Percentiles rank a stretch among this genome's conserved stretches.
Conservation (phyloP, 23 tunicate genomes). For the Botrylloides violaceus region DNA sequence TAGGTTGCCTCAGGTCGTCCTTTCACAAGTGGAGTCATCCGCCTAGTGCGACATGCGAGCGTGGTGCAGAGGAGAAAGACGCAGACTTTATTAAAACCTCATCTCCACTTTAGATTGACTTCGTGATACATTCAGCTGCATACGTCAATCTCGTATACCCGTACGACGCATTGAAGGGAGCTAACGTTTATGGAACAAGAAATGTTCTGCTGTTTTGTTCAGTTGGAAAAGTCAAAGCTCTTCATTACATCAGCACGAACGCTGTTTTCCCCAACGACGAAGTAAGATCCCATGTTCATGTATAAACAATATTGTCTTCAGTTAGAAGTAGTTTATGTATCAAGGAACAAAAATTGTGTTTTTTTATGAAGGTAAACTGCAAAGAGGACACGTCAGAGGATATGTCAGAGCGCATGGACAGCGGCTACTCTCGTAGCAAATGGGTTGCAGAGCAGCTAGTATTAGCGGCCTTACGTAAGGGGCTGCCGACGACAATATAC, state of each 20-base stretch:
- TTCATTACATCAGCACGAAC: conserved; percentile 93
- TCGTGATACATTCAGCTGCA: conserved; percentile 88
- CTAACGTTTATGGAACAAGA: conserved; percentile 76
- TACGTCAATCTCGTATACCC: conserved; percentile 89
- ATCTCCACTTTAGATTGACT: conserved; percentile 51
- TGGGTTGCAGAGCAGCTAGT: conserved; percentile 91
- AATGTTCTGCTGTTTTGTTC: conserved; percentile 69
- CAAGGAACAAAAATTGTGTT: background rate
- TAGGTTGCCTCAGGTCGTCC: background rate
- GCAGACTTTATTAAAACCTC: background rate
- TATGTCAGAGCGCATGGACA: conserved; percentile 7
- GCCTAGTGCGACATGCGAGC: no score
- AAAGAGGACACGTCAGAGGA: conserved; percentile 36
- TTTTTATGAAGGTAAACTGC: conserved; percentile 36
- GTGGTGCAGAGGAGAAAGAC: background rate
- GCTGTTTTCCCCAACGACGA: conserved; percentile 69
- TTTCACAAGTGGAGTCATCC: no score
- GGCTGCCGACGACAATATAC: conserved; percentile 73
- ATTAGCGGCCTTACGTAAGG: conserved; percentile 38
- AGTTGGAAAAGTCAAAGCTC: conserved; percentile 65
- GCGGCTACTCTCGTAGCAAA: conserved; percentile 75
- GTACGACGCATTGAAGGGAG: conserved; percentile 87
- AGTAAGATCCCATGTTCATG: conserved; percentile 21
- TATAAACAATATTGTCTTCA: background rate
- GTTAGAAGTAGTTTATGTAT: background rate